Base-by-base conservation (phyloP, 2,797 vertebrate species). In the Phoebastria nigripes region DNA sequence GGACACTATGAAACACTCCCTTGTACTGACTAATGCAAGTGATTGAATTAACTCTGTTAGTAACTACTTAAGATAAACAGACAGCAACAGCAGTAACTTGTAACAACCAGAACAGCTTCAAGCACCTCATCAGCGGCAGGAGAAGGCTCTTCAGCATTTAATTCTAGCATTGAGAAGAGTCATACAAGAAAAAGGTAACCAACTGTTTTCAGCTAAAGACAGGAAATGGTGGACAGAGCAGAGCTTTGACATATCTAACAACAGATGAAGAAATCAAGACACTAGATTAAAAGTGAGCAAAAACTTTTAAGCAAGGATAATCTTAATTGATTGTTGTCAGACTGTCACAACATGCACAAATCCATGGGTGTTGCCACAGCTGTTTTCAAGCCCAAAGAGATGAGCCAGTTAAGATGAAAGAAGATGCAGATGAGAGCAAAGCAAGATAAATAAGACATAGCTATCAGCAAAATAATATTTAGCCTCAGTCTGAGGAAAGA, bases 291-390 rank as follows among this genome's bases (percentile, higher is more conserved):
- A 90, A 71, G 63, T 6, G 7, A 83, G 54, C 14, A 72, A 82
- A 87, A 76, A 47, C 70, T 74, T 77, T 56, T 22, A 61, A 80
- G 62, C 65, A 69, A 85, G 65, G 12, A 46, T 56, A 77, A 82
- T 46, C 56, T 42, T 58, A 73, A 72, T 41, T 82, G 65, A 80
- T 17, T 71, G 72, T 16, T 86, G 61, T 88, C 54, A 83, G 56
- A 90, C 51, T 88, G 52, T 67, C 91, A 89, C 58, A 94, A 83
- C 42, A 76, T 1, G 5, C 46, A 94, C 41, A 94, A 69, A 90
- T 47, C 66, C 70, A 84, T 41, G 83, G 62, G 76, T 83, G 82
- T 89, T 88, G 63, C 92, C 80, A 92, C 83, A 94, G 80, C 47
- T 90, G 58, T 79, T 87, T 81, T 78, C 63, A 93, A 67, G 58